Evolutionary conservation across 1,140 invertebrate genomes (phyloP), one percentile per base, ranked within the genome.

Genomic region (Drosophila subobscura): DNA sequence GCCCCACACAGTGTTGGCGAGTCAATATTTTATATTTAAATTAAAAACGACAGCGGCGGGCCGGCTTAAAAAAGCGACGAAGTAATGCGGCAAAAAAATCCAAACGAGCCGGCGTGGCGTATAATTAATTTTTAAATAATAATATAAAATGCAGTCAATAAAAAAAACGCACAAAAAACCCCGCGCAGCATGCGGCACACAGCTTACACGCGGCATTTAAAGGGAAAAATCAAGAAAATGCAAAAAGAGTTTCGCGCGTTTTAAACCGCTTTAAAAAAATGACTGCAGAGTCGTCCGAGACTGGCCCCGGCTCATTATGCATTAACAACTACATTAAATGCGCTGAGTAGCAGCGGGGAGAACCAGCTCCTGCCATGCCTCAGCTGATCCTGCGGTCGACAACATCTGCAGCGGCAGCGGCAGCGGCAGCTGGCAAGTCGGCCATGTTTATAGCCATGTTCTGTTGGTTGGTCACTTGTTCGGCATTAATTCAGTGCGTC

Each of bases 41-140:
- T 81, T 76, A 72, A 81, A 81, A 73, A 47, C 22, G 49, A 47
- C 22, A 45, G 51, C 16, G 72, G 41, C 57, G 61, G 29, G 7
- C 29, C n/a, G n/a, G 51, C 44, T 27, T 46, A 59, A 57, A 75
- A 75, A 68, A 37, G 64, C 58, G 37, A 27, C 45, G 53, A 72
- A 60, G 67, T 72, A 67, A 65, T 59, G 56, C 45, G 42, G 25
- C 58, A 70, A 64, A 79, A 79, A 12, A 79, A 56, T 25, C 56
- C 45, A 47, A 58, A 63, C 63, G 67, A 72, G 68, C 41, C 58
- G 65, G 56, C 65, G 67, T 59, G 81, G 81, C 81, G 61, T 77
- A 64, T 85, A 85, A 85, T 85, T 85, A 86, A 85, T 85, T 85
- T 85, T 85, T 80, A 80, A 85, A 85, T 80, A 80, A 80, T 80